Percentiles rank a stretch among this genome's conserved stretches.
phyloP scores from a whole-genome alignment of 2,113 vertebrate genomes.

The Nerophis lumbriciformis region DNA sequence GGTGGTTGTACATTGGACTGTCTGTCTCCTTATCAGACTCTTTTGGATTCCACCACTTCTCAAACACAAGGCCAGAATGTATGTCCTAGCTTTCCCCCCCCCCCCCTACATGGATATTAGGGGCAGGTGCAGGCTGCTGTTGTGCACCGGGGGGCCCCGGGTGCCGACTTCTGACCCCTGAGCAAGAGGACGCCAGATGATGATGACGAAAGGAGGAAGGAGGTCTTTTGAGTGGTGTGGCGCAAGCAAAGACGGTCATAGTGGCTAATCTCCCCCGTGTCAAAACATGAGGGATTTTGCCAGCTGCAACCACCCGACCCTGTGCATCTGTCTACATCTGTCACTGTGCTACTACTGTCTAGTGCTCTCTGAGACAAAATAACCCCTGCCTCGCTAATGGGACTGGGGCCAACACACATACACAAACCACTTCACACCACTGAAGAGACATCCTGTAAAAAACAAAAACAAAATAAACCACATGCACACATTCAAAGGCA shows the following conservation, averaged over 20 bases:
- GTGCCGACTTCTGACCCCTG: conserved; percentile 57
- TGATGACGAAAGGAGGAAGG: conserved; percentile 13
- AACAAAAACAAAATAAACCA: conserved; percentile 34
- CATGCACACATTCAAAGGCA: conserved; percentile 51
- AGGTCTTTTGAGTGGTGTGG: conserved; percentile 35
- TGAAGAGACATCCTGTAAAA: conserved; percentile 25
- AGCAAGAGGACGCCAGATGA: conserved; percentile 55
- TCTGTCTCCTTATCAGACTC: conserved; percentile 50
- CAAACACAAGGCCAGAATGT: conserved; percentile 30
- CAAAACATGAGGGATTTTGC: conserved; percentile 57
- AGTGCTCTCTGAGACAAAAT: conserved; percentile 49
- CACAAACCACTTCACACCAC: conserved; percentile 26
- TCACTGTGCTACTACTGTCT: conserved; percentile 54
- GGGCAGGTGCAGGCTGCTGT: conserved; percentile 58
- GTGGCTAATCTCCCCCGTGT: conserved; percentile 54
- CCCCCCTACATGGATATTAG: conserved; percentile 33
- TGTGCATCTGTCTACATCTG: conserved; percentile 72
- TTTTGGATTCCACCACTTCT: conserved; percentile 40
- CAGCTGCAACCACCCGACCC: conserved; percentile 62
- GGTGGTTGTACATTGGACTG: conserved; percentile 37
- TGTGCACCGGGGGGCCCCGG: conserved; percentile 49
- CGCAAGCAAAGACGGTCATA: conserved; percentile 32
- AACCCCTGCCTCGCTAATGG: conserved; percentile 47
- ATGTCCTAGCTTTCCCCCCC: conserved; percentile 14
- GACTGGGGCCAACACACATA: conserved; percentile 17